Base-by-base conservation (phyloP, 1,140 invertebrate species). In the Nephila pilipes region DNA sequence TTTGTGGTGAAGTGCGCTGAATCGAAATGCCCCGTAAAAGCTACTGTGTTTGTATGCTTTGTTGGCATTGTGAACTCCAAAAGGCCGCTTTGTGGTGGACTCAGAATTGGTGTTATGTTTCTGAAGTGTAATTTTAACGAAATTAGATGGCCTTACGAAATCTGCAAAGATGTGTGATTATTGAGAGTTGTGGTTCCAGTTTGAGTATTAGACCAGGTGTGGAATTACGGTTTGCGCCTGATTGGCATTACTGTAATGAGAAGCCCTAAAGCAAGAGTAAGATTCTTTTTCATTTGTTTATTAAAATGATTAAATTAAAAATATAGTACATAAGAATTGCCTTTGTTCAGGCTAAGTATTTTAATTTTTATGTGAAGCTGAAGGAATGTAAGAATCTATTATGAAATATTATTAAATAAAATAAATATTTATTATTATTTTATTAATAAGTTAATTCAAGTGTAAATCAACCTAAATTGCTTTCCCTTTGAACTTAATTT, bases 151-250 rank as follows among this genome's bases (percentile, higher is more conserved):
- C 98, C 98, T 32, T 98, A 98, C 95, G 95, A 97, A 94, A 96
- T 98, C 25, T 96, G 97, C 55, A 97, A 98, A 95, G 98, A 99
- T 95, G 95, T n/a, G n/a, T 99, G n/a, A 96, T 97, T 81, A 96
- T 99, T 46, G 97, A 97, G 94, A 95, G 96, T n/a, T n/a, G n/a
- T 69, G 96, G 97, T 87, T 97, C 97, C 0, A 97, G 97, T 94
- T 96, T 99, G 79, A 96, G 97, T 38, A 97, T 99, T 69, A 97
- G 98, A 94, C 96, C 98, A 0, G 98, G 98, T 1, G 98, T 98
- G 0, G 97, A 97, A 94, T 96, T 99, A 18, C 96, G 97, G 85
- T 99, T 99, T 95, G 97, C 97, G 6, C 97, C 98, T 3, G 98
- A 97, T 98, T 94, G 98, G 98, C 87, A 97, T 99, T 94, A 98